Evolutionary conservation across 2,888 invertebrate species (phyloP).

Genomic region (Polyommatus iphigenia): DNA sequence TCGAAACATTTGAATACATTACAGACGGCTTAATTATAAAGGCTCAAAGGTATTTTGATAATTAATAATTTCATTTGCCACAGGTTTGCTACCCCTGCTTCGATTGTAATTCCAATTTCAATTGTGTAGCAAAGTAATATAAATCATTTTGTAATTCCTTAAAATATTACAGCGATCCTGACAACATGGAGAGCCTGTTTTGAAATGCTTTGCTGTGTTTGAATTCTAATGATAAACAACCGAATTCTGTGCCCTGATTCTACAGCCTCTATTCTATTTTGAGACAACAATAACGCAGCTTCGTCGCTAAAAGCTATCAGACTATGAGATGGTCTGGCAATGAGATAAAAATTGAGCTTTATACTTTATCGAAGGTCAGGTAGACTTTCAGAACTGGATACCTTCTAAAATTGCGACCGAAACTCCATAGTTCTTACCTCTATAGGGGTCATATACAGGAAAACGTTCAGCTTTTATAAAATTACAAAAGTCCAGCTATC

Average conservation of each 20-base stretch:
- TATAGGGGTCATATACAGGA: too few relatives aligned
- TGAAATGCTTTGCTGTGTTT: background rate
- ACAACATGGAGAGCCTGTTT: background rate
- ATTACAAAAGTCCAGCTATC: too few relatives aligned
- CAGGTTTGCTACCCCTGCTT: slow-evolving; percentile 16
- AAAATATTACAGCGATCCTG: slow-evolving; percentile 6
- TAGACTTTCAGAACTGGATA: too few relatives aligned
- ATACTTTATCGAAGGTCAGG: too few relatives aligned
- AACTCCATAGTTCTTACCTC: too few relatives aligned
- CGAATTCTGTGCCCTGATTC: background rate
- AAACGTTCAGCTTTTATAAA: too few relatives aligned
- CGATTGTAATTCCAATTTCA: slow-evolving; percentile 13
- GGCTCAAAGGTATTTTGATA: slow-evolving; percentile 27
- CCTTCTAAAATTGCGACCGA: too few relatives aligned
- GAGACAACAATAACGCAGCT: too few relatives aligned
- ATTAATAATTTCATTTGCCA: slow-evolving; percentile 6
- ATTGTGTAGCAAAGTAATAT: slow-evolving; percentile 19
- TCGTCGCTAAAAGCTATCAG: too few relatives aligned
- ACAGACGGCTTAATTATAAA: slow-evolving; percentile 15
- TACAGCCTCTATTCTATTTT: too few relatives aligned
- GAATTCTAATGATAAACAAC: background rate
- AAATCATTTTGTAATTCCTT: slow-evolving; percentile 13
- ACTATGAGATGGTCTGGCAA: too few relatives aligned
- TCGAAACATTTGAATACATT: slow-evolving; percentile 20
- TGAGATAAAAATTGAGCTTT: too few relatives aligned